These are phyloP conservation scores for Ditula angustiorana DNA, from an alignment of 2,888 invertebrate species.

Conservation along the genomic window DNA sequence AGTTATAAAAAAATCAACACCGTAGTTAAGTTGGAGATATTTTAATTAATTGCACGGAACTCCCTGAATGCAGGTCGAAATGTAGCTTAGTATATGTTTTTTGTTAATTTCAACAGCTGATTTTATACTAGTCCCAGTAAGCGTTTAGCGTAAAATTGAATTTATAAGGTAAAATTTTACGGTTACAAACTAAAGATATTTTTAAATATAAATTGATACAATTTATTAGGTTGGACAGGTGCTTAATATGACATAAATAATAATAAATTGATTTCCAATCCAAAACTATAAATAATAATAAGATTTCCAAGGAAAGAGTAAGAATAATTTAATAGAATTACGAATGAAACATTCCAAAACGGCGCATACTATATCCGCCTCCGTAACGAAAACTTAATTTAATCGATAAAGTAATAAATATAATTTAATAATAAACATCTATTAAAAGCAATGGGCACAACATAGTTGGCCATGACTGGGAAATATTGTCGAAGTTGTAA, in stretches of 20 bases:
- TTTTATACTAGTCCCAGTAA: neutral
- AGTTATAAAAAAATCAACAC: too few relatives aligned
- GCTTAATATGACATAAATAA: neutral
- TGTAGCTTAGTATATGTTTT: neutral
- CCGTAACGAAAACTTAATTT: neutral
- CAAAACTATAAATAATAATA: neutral
- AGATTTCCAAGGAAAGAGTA: neutral
- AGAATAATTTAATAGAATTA: neutral
- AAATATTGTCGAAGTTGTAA: constrained; percentile 27
- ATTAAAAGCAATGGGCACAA: neutral
- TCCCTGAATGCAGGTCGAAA: neutral
- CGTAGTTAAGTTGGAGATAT: too few relatives aligned
- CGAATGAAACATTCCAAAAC: neutral
- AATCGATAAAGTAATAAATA: neutral
- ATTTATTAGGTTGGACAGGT: neutral
- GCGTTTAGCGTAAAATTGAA: neutral
- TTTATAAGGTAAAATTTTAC: neutral
- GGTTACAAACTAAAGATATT: neutral
- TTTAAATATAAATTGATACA: neutral
- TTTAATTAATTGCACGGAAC: neutral
- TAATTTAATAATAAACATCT: neutral
- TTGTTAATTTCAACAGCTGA: too few relatives aligned
- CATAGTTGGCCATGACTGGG: neutral
- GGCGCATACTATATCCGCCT: neutral
- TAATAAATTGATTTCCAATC: neutral